A percentile compares a stretch with the other conserved stretches of the same genome.
These are phyloP conservation scores for Temnothorax nylanderi DNA, from an alignment of 1,140 invertebrate genomes.

Conservation along the genomic window DNA sequence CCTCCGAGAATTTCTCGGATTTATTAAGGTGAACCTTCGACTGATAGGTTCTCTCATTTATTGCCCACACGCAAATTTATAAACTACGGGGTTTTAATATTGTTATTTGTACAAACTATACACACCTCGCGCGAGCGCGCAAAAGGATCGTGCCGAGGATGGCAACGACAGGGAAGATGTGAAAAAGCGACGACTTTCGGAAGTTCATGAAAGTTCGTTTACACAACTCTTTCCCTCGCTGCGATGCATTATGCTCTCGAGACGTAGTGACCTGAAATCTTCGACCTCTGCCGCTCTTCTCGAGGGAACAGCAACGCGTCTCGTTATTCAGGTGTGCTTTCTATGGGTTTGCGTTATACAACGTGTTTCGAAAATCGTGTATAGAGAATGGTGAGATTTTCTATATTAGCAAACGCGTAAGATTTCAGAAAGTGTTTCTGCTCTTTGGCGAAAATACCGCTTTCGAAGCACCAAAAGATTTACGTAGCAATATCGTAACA, in stretches of 20 bases:
- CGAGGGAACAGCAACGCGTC: constrained; percentile 66
- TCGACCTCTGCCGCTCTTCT: constrained; percentile 77
- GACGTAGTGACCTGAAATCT: constrained; percentile 83
- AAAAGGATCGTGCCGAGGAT: constrained; percentile 39
- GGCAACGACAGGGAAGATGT: constrained; percentile 26
- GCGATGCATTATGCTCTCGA: constrained; percentile 83
- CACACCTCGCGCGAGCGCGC: constrained; percentile 7
- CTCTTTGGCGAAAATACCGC: not conserved
- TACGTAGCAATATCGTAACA: not conserved
- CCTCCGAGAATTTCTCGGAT: not conserved
- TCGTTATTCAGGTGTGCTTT: constrained; percentile 71
- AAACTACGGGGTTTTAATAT: constrained; percentile 17
- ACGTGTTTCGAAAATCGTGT: constrained; percentile 57
- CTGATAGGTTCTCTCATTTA: not conserved
- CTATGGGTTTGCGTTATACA: constrained; percentile 67
- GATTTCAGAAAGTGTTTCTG: not conserved
- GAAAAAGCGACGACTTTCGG: constrained; percentile 80
- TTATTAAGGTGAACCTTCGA: not conserved
- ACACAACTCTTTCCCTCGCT: constrained; percentile 81
- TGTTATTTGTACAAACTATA: constrained; percentile 40
- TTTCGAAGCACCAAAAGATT: not conserved
- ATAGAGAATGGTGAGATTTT: not conserved
- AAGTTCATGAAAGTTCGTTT: constrained; percentile 83
- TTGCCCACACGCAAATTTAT: constrained; percentile 16
- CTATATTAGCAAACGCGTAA: not conserved